Base-by-base conservation (phyloP, 2,113 vertebrate species). In the Fregata magnificens region DNA sequence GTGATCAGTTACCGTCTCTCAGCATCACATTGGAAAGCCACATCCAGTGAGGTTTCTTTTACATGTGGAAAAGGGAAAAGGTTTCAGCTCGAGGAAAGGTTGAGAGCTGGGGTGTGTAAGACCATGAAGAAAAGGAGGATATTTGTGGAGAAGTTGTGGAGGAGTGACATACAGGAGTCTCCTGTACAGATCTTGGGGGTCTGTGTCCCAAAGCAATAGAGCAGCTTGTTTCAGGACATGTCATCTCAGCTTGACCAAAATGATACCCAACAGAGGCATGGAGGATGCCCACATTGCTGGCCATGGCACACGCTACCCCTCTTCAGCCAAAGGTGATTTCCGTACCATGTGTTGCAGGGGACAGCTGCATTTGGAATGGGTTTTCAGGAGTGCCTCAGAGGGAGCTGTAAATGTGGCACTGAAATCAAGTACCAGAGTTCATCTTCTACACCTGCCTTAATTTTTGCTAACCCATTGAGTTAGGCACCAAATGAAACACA, bases 301-400 rank as follows among this genome's bases (percentile, higher is more conserved):
- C 24, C 31, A 18, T 26, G 63, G 49, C 1, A 6, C 61, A n/a
- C 0, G 0, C 32, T 22, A 5, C 26, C 18, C 0, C 0, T 40
- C 38, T 42, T 77, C 62, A 77, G 77, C 26, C 66, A 50, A 38
- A 79, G 19, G 24, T 53, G 21, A 14, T 71, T 72, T 94, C 45
- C 2, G 0, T 9, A 24, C 20, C 0, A 0, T 40, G 69, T 32
- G 11, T 26, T 74, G 18, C 28, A 45, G n/a, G 16, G 34, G 3
- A 36, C 24, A 53, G 16, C 55, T 79, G 42, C 13, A 3, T 67
- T 59, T 62, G 79, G 49, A 80, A 81, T 52, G 38, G 21, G 2
- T 69, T 93, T 87, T 74, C 8, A n/a, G 32, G 56, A 52, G 31
- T 16, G 20, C 17, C 38, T 85, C 42, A 47, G 40, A 73, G 45